Base-by-base conservation (phyloP, 2,888 invertebrate genomes). In the Diplazon laetatorius region DNA sequence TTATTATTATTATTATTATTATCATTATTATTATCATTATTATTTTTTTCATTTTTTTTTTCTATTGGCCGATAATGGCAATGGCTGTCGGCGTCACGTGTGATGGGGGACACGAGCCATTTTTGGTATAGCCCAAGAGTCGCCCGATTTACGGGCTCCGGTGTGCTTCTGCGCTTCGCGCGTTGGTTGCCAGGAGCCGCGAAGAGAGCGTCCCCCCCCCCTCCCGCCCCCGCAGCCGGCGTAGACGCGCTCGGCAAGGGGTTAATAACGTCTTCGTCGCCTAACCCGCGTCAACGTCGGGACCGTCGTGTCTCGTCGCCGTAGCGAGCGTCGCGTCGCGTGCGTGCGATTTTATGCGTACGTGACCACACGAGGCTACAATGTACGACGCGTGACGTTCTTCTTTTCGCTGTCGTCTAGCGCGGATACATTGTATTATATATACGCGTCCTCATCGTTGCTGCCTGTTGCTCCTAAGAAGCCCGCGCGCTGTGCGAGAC, bases 1-100 rank as follows among this genome's bases (percentile, higher is more conserved):
- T n/a, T n/a, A n/a, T n/a, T n/a, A n/a, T n/a, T n/a, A n/a, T n/a
- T n/a, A n/a, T n/a, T n/a, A n/a, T n/a, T n/a, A n/a, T n/a, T n/a
- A n/a, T n/a, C n/a, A n/a, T n/a, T n/a, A n/a, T n/a, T n/a, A n/a
- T n/a, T n/a, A n/a, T n/a, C n/a, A n/a, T n/a, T n/a, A n/a, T n/a
- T n/a, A n/a, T n/a, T n/a, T n/a, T n/a, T n/a, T n/a, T n/a, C n/a
- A n/a, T n/a, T n/a, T n/a, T n/a, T n/a, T 76, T 42, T 59, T 16
- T n/a, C n/a, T n/a, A n/a, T n/a, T n/a, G n/a, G n/a, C 59, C 76
- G 72, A 78, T 76, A 77, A 80, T 69, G 79, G 71, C 80, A 62
- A 81, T 80, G n/a, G n/a, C 81, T 6, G 2, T 30, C 78, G 86
- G 85, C 88, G 88, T 88, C 89, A 87, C 82, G 81, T 62, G 73